A percentile compares a stretch with the other conserved stretches of the same genome.
phyloP scores from a whole-genome alignment of 2,797 vertebrate species.

The Pygocentrus nattereri region DNA sequence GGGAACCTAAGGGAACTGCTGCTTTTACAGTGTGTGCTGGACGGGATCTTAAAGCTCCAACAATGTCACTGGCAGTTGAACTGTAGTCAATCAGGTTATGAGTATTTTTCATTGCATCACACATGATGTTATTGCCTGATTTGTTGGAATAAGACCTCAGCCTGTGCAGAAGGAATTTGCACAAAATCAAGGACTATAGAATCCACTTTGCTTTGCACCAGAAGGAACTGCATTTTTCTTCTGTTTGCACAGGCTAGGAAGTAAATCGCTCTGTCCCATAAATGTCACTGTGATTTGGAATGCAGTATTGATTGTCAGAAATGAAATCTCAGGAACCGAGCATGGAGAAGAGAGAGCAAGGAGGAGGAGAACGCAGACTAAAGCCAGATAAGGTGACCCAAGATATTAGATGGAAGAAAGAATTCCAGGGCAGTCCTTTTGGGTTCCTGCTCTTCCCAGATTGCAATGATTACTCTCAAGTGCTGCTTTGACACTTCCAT shows the following conservation, averaged over 20 bases:
- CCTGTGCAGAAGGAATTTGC: no score
- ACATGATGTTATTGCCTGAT: not conserved
- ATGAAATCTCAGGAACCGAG: constrained; percentile 30
- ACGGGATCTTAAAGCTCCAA: no score
- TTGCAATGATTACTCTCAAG: constrained; percentile 19
- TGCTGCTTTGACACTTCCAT: constrained; percentile 25
- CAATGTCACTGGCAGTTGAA: not conserved
- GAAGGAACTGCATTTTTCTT: not conserved
- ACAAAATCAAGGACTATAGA: no score
- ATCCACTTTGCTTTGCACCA: not conserved
- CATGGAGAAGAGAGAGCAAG: not conserved
- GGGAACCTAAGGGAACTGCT: no score
- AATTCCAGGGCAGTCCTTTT: not conserved
- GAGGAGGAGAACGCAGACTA: not conserved
- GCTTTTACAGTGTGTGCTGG: no score
- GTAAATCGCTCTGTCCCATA: constrained; percentile 22
- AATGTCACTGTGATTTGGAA: constrained; percentile 35
- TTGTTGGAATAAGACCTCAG: not conserved
- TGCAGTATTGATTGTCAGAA: constrained; percentile 37
- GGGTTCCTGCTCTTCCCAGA: not conserved
- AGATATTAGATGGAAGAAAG: not conserved
- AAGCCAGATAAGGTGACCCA: not conserved
- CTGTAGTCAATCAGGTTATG: not conserved
- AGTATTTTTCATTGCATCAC: not conserved
- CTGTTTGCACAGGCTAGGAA: not conserved